Percentiles rank a stretch among this genome's conserved stretches.
These are phyloP conservation scores for Corythoichthys intestinalis DNA, from an alignment of 2,113 vertebrate genomes.

Conservation along the genomic window DNA sequence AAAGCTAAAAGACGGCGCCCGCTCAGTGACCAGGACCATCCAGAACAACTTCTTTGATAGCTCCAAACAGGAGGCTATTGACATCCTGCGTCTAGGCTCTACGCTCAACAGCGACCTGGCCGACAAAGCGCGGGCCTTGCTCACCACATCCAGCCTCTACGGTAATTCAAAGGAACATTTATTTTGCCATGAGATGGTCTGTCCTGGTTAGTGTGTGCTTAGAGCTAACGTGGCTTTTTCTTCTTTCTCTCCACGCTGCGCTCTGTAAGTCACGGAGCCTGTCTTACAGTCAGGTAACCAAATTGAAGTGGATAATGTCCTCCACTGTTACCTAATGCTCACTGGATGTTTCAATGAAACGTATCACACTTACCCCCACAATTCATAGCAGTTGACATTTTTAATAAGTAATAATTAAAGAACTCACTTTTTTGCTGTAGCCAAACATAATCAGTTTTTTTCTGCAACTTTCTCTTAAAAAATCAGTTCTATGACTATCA, in stretches of 20 bases:
- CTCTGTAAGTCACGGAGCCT: constrained; percentile 92
- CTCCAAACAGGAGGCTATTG: constrained; percentile 98
- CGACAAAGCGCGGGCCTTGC: constrained; percentile 95
- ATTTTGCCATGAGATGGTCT: not conserved
- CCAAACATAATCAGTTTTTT: too few species aligned
- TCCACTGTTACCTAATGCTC: constrained; percentile 23
- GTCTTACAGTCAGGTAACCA: constrained; percentile 99
- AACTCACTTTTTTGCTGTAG: too few species aligned
- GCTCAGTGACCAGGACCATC: constrained; percentile 97
- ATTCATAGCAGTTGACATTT: not conserved
- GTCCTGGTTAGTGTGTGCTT: not conserved
- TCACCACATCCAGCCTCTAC: constrained; percentile 95
- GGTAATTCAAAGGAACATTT: constrained; percentile 66
- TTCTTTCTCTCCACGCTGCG: constrained; percentile 54
- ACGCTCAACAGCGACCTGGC: constrained; percentile 97
- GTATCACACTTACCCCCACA: not conserved
- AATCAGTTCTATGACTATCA: too few species aligned
- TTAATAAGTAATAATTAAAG: too few species aligned
- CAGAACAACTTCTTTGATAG: constrained; percentile 99
- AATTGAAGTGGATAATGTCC: constrained; percentile 46
- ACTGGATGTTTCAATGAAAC: not conserved
- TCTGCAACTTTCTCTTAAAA: too few species aligned
- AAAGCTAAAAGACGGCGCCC: constrained; percentile 98
- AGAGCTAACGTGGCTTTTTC: constrained; percentile 57
- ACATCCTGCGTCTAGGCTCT: constrained; percentile 93